phyloP scores from a whole-genome alignment of 2,113 vertebrate genomes.

The Acanthisitta chloris region DNA sequence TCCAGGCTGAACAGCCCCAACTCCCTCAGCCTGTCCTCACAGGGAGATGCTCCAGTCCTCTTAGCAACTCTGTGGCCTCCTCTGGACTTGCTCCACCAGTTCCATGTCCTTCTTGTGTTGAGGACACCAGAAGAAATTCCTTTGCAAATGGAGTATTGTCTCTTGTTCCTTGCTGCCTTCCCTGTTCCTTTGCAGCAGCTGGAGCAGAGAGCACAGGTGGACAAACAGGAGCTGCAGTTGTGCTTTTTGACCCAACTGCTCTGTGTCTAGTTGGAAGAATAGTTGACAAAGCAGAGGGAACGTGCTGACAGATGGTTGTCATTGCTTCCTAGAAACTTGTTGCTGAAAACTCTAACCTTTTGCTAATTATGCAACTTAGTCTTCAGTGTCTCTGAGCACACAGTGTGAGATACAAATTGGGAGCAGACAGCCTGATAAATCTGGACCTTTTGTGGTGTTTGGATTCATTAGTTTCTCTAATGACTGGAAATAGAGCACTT shows the following conservation, averaged over 20 bases:
- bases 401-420: accelerated
- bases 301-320: not conserved
- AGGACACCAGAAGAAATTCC: too few species aligned
- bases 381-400: not conserved
- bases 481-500: not conserved
- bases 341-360: not conserved
- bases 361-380: not conserved
- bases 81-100: too few species aligned
- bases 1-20: too few species aligned
- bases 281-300: too few species aligned
- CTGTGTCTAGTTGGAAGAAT: not conserved
- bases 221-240: not conserved
- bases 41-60: too few species aligned
- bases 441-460: not conserved
- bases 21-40: too few species aligned
- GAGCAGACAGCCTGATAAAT: not conserved
- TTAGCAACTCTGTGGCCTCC: too few species aligned
- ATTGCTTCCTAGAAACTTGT: not conserved
- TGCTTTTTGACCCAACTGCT: not conserved
- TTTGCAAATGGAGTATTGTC: not conserved
- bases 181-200: not conserved
- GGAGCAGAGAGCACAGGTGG: not conserved
- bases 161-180: not conserved
- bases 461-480: not conserved
- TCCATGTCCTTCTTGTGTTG: too few species aligned